phyloP scores from a whole-genome alignment of 2,113 vertebrate genomes.

The Chloroceryle aenea region DNA sequence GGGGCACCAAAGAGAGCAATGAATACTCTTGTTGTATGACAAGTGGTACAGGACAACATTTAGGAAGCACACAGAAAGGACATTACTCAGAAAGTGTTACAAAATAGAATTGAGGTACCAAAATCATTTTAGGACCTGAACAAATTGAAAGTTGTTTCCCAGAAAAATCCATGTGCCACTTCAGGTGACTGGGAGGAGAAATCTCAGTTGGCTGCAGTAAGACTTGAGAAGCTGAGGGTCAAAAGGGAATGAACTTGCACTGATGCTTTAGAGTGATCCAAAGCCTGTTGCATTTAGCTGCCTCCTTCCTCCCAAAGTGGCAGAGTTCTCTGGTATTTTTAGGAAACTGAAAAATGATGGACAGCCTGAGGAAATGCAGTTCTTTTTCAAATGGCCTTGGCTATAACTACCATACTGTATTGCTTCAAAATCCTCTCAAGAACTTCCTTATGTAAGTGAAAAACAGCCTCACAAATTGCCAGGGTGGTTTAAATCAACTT shows the following conservation, averaged over 20 bases:
- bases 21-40: accelerated
- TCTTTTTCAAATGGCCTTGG: neutral
- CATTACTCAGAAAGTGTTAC: neutral
- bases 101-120: neutral
- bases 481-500: neutral
- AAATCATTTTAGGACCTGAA: neutral
- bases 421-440: neutral
- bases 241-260: neutral
- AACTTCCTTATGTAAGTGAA: neutral
- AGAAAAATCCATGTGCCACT: neutral
- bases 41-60: neutral
- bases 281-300: neutral
- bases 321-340: neutral
- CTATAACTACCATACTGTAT: neutral
- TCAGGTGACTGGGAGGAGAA: neutral
- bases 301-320: neutral
- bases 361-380: neutral
- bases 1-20: neutral
- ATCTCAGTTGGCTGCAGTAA: neutral
- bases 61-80: neutral
- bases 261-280: neutral
- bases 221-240: neutral
- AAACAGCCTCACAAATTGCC: neutral
- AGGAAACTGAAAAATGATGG: neutral
- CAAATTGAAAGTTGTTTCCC: neutral